These are phyloP conservation scores for Aselliscus stoliczkanus DNA, from an alignment of 2,797 vertebrate species.

Conservation along the genomic window DNA sequence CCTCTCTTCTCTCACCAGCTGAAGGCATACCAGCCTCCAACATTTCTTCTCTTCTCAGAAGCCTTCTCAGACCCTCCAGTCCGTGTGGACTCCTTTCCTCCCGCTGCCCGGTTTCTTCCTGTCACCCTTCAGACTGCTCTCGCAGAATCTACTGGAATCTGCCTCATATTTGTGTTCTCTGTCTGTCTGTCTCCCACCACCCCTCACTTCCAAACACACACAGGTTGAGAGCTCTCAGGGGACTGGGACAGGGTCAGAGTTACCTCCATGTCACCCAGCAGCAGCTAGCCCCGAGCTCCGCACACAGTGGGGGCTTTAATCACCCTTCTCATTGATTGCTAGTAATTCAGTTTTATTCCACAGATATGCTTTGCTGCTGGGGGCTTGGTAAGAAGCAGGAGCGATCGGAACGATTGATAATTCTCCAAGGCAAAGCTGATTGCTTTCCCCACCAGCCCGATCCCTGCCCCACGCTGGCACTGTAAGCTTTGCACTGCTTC, in stretches of 20 bases:
- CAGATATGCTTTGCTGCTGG: not conserved
- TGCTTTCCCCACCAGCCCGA: fast-evolving
- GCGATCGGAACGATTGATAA: not conserved
- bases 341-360: not conserved
- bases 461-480: not conserved
- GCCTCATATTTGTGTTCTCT: not conserved
- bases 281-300: not conserved
- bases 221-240: not conserved
- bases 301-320: not conserved
- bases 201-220: not conserved
- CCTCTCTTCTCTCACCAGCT: not conserved
- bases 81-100: not conserved
- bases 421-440: not conserved
- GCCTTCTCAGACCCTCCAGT: not conserved
- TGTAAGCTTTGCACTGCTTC: not conserved
- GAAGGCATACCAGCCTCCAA: not conserved
- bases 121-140: not conserved
- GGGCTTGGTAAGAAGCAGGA: not conserved
- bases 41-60: not conserved
- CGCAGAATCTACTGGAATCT: not conserved
- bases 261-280: not conserved
- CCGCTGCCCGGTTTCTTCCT: not conserved
- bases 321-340: not conserved
- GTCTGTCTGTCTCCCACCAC: not conserved
- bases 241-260: not conserved